Base-by-base conservation (phyloP, 2,113 vertebrate species). In the Oryzias woworae region DNA sequence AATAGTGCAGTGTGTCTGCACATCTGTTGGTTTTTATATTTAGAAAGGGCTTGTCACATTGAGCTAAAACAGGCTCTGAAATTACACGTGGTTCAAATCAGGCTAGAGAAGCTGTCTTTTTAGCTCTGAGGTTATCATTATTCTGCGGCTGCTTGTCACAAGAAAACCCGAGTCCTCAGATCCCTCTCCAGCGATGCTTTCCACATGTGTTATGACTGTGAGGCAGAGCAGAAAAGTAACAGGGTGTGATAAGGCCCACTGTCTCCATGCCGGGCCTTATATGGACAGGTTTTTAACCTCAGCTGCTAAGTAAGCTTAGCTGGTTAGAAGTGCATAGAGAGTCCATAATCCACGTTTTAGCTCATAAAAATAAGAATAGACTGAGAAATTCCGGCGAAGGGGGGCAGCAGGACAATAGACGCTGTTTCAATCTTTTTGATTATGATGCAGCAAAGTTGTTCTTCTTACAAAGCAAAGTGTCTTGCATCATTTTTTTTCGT, bases 1-100 rank as follows among this genome's bases (percentile, higher is more conserved):
- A 45, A 68, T 46, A 24, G 31, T 57, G 14, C 50, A 74, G 36
- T 52, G 54, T 75, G 66, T 68, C 62, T 61, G 45, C 49, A 18
- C 76, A 60, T 84, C 52, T 70, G 73, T 77, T 82, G 75, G 51
- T 80, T 59, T 61, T 73, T 84, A 79, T 79, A 79, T 77, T 83
- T 81, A 82, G 83, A 83, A 55, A 43, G 49, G 23, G 45, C 62
- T 66, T 75, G 69, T 66, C 55, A 56, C 73, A 77, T 82, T 36
- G 70, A 79, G 78, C 76, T 86, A 83, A 83, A 88, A 77, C 51
- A 62, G 81, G 64, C 71, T 63, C 72, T 51, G 49, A 85, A 87
- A 87, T 88, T 83, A 88, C 78, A 89, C 84, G 75, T 69, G 70
- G 66, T 73, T 64, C 73, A 42, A 47, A 70, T 83, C 67, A 63